Base-by-base conservation (phyloP, 2,113 vertebrate genomes). In the Silurus meridionalis region DNA sequence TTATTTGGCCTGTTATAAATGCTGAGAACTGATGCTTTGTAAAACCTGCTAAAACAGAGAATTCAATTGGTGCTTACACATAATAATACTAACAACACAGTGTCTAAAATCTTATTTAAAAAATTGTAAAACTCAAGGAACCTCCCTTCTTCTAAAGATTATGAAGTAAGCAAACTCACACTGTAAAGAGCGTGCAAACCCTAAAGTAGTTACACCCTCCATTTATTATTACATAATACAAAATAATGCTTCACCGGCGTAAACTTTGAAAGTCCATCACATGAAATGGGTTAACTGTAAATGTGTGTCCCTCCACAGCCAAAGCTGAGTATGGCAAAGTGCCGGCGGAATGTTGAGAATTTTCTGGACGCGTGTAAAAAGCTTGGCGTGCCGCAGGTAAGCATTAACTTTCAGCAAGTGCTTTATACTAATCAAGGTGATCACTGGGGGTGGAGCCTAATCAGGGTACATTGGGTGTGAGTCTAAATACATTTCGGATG, bases 271-370 rank as follows among this genome's bases (percentile, higher is more conserved):
- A 58, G 4, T 58, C 11, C 13, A 69, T 14, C 14, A 15, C 6
- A 37, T 69, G 17, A 17, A 6, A 69, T 37, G 66, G 25, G 14
- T 37, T 69, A 69, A 69, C 28, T 69, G 28, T 28, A 69, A 8
- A 5, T 21, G 37, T 7, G 19, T 72, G 89, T 78, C 82, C 28
- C 67, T 90, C 93, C 93, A 88, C 92, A 99, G 98, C 98, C 98
- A 94, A 99, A 99, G 92, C 96, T 99, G 88, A 99, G 97, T 93
- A 99, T 99, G 98, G 98, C 98, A 84, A 99, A 99, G 91, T 99
- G 98, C 91, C 96, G 98, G 90, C 96, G 98, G 94, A 99, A 99
- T 64, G 98, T 99, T 87, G 98, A 99, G 94, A 99, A 98, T 95
- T 99, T 99, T 89, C 95, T 99, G 58, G 98, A 99, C 86, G 98